phyloP scores from a whole-genome alignment of 2,888 invertebrate species.

The Geophilus truncorum region DNA sequence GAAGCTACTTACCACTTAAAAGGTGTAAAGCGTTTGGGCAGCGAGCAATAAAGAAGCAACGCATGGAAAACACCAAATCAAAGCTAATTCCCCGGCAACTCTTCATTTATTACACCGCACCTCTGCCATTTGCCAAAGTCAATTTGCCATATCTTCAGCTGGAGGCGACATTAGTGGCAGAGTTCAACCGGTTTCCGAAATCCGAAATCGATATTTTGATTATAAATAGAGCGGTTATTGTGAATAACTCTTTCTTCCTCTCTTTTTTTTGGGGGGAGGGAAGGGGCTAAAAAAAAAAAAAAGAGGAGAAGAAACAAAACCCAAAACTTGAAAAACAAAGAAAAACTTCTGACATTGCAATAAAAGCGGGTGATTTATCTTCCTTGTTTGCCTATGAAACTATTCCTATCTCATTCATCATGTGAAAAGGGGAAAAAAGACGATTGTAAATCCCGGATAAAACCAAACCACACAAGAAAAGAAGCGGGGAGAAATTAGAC shows the following conservation, averaged over 20 bases:
- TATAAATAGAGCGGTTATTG: neutral
- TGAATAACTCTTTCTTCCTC: neutral
- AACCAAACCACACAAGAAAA: neutral
- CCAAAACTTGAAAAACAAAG: neutral
- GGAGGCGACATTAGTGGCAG: neutral
- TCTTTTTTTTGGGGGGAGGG: no score
- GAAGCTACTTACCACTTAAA: no score
- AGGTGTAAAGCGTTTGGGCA: no score
- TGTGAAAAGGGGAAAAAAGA: neutral
- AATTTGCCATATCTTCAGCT: neutral
- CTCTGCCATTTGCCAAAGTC: neutral
- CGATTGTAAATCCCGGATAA: neutral
- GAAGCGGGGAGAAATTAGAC: neutral
- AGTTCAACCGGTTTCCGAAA: neutral
- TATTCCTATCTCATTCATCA: slow-evolving; percentile 4
- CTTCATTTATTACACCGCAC: neutral
- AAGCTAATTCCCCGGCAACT: neutral
- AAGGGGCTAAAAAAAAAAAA: neutral
- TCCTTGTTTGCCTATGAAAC: neutral
- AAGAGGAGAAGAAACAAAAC: neutral
- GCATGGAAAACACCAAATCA: neutral
- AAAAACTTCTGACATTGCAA: neutral
- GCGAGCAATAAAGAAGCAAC: neutral
- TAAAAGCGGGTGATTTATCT: neutral
- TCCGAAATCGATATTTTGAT: neutral